Conservation (phyloP, 1,140 invertebrate genomes). For the Mylabris phalerata region DNA sequence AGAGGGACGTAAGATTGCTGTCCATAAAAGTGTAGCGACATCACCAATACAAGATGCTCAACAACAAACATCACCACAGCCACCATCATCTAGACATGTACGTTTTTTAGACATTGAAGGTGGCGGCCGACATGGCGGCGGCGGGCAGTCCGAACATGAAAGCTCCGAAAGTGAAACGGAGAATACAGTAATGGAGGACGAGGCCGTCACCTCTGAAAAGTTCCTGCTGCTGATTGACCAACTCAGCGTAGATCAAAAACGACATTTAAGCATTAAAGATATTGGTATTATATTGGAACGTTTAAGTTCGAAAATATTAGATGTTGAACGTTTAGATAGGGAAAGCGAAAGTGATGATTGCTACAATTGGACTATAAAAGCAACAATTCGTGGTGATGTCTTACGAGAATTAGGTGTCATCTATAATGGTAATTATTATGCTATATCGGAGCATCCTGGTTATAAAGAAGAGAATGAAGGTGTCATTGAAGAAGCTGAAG, state of each 20-base stretch:
- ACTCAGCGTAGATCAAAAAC: slow-evolving; percentile 82
- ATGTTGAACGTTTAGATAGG: slow-evolving; percentile 83
- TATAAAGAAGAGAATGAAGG: slow-evolving; percentile 83
- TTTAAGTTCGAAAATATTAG: slow-evolving; percentile 85
- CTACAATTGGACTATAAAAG: slow-evolving; percentile 88
- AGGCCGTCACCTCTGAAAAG: slow-evolving; percentile 80
- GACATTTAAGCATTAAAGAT: slow-evolving; percentile 87
- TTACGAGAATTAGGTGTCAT: slow-evolving; percentile 84
- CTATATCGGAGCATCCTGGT: slow-evolving; percentile 87
- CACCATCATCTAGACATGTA: slow-evolving; percentile 54
- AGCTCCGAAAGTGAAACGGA: slow-evolving; percentile 88
- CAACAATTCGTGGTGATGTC: slow-evolving; percentile 83
- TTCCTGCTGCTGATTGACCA: slow-evolving; percentile 89
- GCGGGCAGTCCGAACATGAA: slow-evolving; percentile 58
- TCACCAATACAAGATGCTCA: slow-evolving; percentile 82
- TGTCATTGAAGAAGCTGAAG: slow-evolving; percentile 70
- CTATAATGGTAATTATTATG: slow-evolving; percentile 93
- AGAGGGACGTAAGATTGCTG: slow-evolving; percentile 80
- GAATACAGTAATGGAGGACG: slow-evolving; percentile 85
- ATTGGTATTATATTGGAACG: slow-evolving; percentile 90
- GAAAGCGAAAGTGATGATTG: slow-evolving; percentile 87
- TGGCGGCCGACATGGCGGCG: slow-evolving; percentile 40
- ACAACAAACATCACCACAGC: slow-evolving; percentile 54
- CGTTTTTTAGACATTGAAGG: slow-evolving; percentile 68
- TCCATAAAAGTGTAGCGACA: slow-evolving; percentile 81